Conservation (phyloP, 2,888 invertebrate species). For the Anarsia innoxiella region DNA sequence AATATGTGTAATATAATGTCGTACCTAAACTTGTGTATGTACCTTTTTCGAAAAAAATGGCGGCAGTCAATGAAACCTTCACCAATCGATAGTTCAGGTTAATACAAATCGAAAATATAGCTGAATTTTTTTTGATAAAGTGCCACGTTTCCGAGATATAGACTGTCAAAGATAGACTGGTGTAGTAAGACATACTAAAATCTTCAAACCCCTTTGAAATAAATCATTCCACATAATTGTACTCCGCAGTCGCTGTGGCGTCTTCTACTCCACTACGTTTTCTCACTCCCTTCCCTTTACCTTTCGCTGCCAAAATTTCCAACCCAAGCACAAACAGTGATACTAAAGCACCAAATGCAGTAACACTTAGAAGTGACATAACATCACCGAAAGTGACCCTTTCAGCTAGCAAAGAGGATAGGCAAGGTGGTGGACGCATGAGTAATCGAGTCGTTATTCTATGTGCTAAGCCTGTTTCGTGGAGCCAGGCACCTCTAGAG, state of each 20-base stretch:
- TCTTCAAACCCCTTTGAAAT: no score
- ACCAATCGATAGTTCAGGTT: no score
- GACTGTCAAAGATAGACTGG: no score
- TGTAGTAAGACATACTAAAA: no score
- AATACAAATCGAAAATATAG: no score
- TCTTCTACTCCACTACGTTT: background rate
- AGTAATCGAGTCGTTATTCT: slow-evolving; percentile 34
- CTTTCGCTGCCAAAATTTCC: slow-evolving; percentile 24
- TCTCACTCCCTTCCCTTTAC: background rate
- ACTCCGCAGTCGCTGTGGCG: background rate
- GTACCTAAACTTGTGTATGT: no score
- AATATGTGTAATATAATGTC: no score
- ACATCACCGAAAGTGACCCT: slow-evolving; percentile 51
- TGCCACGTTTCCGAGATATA: no score
- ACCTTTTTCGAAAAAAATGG: no score
- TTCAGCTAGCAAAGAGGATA: slow-evolving; percentile 50
- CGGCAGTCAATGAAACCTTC: no score
- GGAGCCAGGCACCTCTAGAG: slow-evolving; percentile 39
- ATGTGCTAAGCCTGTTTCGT: slow-evolving; percentile 43
- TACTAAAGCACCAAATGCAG: slow-evolving; percentile 30
- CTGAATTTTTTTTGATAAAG: no score
- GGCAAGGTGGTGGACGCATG: slow-evolving; percentile 42
- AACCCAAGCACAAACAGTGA: slow-evolving; percentile 37
- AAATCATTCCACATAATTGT: slow-evolving; percentile 1
- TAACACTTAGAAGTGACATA: slow-evolving; percentile 34